Evolutionary conservation across 2,113 vertebrate genomes (phyloP), one percentile per base, ranked within the genome.

Genomic region (Gavia stellata): DNA sequence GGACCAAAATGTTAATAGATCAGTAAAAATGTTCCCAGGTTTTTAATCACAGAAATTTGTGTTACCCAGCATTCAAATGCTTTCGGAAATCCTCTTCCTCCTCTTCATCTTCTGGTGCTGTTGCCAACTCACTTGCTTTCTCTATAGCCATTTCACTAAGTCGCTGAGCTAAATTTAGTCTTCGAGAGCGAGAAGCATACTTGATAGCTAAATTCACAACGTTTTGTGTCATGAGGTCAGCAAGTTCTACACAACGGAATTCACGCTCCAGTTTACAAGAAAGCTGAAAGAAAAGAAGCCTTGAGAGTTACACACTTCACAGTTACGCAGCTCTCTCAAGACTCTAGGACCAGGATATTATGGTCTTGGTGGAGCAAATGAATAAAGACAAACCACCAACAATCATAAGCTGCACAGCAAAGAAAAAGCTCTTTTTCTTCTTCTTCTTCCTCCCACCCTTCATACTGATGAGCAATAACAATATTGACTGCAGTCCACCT

Each of bases 211-310:
- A 96, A 20, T 97, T 98, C 93, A 99, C 97, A 77, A 98, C 99
- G 38, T 94, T 98, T 33, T 98, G 99, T 8, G 98, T 98, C 99
- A 99, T 99, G 68, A 99, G 96, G 84, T 98, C 98, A 1, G 99
- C 99, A 88, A 99, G 98, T 70, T 99, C 99, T 97, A 99, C 91
- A 5, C 99, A 99, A 70, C 99, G 99, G 40, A 99, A 99, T 97
- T 99, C 99, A 6, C 99, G 97, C 82, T 99, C 99, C 97, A 99
- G 97, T 93, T 98, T 99, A 91, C 99, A 99, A 33, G 99, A 99
- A 88, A 99, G 97, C 99, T 99, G 97, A 80, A 50, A 79, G 62
- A 59, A 55, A 95, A 94, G 34, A 8, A 62, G 33, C 47, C 86
- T 53, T 28, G 14, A 50, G 31, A 67, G 45, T 68, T 36, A 61